phyloP scores from a whole-genome alignment of 1,140 invertebrate species.

The Drosophila guanche region DNA sequence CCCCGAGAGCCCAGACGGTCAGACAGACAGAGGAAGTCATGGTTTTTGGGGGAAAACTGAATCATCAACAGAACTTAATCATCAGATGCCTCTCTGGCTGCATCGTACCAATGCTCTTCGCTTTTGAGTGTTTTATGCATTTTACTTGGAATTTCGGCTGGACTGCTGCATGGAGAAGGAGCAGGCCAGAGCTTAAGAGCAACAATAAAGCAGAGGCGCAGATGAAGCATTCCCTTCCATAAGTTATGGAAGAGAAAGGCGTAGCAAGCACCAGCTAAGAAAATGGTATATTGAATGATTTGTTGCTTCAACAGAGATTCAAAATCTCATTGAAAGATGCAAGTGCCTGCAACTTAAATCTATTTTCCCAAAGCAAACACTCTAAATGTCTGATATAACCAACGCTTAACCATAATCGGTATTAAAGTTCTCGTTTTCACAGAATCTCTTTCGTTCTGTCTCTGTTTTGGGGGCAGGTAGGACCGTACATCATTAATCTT shows the following conservation, averaged over 20 bases:
- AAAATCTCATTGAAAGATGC: too few species aligned
- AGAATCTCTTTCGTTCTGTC: too few species aligned
- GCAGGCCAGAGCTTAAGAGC: conserved; percentile 19
- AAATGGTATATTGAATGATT: neutral
- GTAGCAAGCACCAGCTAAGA: neutral
- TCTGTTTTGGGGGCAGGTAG: too few species aligned
- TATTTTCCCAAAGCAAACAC: too few species aligned
- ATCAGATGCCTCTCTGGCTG: conserved; percentile 26
- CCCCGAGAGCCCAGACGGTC: too few species aligned
- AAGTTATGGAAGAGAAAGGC: too few species aligned
- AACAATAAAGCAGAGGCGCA: conserved; percentile 5
- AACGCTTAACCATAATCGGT: too few species aligned
- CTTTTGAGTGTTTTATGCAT: conserved; percentile 50
- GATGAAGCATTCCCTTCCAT: conserved; percentile 4
- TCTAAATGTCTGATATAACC: too few species aligned
- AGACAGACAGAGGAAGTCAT: neutral
- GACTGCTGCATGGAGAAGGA: conserved; percentile 34
- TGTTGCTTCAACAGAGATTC: too few species aligned
- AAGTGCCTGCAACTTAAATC: too few species aligned
- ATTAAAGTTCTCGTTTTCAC: too few species aligned
- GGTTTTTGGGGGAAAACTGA: conserved; percentile 41
- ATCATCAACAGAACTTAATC: conserved; percentile 70
- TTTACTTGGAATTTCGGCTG: conserved; percentile 48
- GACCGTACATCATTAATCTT: too few species aligned
- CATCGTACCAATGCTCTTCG: neutral